phyloP scores from a whole-genome alignment of 2,113 vertebrate species.

The Xyliphius kryptos region DNA sequence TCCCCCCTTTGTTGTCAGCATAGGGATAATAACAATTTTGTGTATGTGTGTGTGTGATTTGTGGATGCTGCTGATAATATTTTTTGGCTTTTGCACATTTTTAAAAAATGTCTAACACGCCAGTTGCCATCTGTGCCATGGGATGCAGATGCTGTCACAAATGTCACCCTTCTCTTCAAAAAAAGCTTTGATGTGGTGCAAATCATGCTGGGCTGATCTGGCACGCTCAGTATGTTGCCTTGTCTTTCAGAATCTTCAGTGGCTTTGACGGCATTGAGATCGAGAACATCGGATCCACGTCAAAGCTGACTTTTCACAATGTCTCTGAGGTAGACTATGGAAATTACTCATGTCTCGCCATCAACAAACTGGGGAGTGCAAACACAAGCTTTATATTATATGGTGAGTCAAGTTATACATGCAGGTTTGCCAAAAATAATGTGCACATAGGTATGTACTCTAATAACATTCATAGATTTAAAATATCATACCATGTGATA shows the following conservation, averaged over 20 bases:
- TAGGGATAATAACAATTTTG: constrained; percentile 10
- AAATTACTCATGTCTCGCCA: constrained; percentile 93
- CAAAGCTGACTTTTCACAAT: constrained; percentile 89
- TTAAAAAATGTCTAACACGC: constrained; percentile 15
- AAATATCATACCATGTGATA: too few species aligned
- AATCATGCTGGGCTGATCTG: constrained; percentile 22
- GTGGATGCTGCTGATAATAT: constrained; percentile 19
- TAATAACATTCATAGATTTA: too few species aligned
- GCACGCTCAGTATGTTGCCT: constrained; percentile 20
- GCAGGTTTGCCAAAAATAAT: too few species aligned
- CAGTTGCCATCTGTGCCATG: constrained; percentile 20
- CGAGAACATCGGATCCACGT: constrained; percentile 75
- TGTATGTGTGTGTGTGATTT: constrained; percentile 21
- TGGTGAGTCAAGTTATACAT: too few species aligned
- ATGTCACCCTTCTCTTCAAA: constrained; percentile 34
- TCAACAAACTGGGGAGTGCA: constrained; percentile 86
- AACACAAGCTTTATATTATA: constrained; percentile 88
- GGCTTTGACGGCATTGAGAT: constrained; percentile 84
- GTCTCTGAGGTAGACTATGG: constrained; percentile 90
- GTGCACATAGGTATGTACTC: too few species aligned
- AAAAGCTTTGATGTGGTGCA: constrained; percentile 29
- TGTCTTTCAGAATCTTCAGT: constrained; percentile 70
- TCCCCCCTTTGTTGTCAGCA: constrained; percentile 30
- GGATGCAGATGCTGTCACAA: constrained; percentile 12
- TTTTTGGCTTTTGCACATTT: background rate